Percentiles rank a stretch among this genome's conserved stretches.
Evolutionary conservation across 2,888 invertebrate species (phyloP).

Genomic region (Nezara viridula): DNA sequence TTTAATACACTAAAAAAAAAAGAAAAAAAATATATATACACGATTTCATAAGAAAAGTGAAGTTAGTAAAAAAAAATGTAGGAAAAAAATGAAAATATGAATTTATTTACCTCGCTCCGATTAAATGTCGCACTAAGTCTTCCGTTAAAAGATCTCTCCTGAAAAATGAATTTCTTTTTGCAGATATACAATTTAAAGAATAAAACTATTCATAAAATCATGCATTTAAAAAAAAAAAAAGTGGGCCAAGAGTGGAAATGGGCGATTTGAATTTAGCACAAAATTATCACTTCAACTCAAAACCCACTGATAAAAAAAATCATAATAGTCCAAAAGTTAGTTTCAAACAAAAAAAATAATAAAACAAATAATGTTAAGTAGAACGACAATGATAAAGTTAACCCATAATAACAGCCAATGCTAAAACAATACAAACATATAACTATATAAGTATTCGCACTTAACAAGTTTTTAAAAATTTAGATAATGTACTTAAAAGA

Average conservation of each 20-base stretch:
- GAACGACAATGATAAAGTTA: background rate
- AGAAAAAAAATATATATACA: background rate
- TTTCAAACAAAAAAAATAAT: background rate
- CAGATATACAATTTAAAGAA: background rate
- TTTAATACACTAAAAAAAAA: background rate
- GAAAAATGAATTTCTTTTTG: slow-evolving; percentile 33
- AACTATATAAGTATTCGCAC: too few relatives aligned
- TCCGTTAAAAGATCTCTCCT: slow-evolving; percentile 40
- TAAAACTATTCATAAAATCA: background rate
- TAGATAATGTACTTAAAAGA: too few relatives aligned
- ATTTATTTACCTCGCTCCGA: slow-evolving; percentile 46
- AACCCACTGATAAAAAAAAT: background rate
- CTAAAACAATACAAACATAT: too few relatives aligned
- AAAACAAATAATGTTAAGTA: background rate
- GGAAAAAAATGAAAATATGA: background rate
- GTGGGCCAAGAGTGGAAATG: background rate
- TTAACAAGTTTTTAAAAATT: too few relatives aligned
- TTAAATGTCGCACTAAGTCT: slow-evolving; percentile 39
- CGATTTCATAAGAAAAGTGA: background rate
- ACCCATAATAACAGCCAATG: too few relatives aligned
- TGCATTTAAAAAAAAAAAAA: background rate
- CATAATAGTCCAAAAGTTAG: background rate
- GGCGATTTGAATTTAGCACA: background rate
- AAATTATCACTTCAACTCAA: background rate
- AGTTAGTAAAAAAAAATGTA: background rate